Conservation (phyloP, 2,113 vertebrate genomes). For the Nibea coibor region DNA sequence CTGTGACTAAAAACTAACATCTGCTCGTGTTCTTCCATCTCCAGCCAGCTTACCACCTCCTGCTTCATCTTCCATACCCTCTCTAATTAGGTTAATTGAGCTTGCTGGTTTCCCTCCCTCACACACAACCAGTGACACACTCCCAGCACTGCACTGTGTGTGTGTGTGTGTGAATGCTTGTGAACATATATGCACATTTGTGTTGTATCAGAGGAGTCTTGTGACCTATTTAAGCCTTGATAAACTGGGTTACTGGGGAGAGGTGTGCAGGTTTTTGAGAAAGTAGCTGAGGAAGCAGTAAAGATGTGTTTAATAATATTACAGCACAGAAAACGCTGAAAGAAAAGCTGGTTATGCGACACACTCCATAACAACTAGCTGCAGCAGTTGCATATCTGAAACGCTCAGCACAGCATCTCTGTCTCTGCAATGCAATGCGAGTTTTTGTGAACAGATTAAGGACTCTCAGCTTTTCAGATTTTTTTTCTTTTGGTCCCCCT, state of each 20-base stretch:
- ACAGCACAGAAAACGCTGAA: slow-evolving; percentile 11
- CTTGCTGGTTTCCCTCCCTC: slow-evolving; percentile 20
- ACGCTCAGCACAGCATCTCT: background rate
- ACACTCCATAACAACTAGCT: background rate
- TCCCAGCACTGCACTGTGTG: slow-evolving; percentile 1
- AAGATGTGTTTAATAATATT: slow-evolving; percentile 24
- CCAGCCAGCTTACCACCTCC: background rate
- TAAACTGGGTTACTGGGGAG: slow-evolving; percentile 35
- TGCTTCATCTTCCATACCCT: slow-evolving; percentile 3
- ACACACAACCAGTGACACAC: slow-evolving; percentile 11
- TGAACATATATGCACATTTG: background rate
- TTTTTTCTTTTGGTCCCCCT: background rate
- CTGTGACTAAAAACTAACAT: background rate
- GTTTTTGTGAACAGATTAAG: background rate
- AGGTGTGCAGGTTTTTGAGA: background rate
- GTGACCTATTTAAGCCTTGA: slow-evolving; percentile 49
- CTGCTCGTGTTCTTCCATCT: background rate
- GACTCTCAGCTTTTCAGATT: background rate
- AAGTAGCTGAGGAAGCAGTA: slow-evolving; percentile 6
- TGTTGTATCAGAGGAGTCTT: slow-evolving; percentile 31
- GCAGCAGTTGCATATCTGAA: slow-evolving; percentile 5
- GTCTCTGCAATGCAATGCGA: background rate
- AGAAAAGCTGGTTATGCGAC: slow-evolving; percentile 7
- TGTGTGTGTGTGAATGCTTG: slow-evolving; percentile 9
- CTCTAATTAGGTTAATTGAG: slow-evolving; percentile 55